A percentile compares a stretch with the other conserved stretches of the same genome.
Evolutionary conservation across 2,888 invertebrate genomes (phyloP).

Genomic region (Netelia melanura): DNA sequence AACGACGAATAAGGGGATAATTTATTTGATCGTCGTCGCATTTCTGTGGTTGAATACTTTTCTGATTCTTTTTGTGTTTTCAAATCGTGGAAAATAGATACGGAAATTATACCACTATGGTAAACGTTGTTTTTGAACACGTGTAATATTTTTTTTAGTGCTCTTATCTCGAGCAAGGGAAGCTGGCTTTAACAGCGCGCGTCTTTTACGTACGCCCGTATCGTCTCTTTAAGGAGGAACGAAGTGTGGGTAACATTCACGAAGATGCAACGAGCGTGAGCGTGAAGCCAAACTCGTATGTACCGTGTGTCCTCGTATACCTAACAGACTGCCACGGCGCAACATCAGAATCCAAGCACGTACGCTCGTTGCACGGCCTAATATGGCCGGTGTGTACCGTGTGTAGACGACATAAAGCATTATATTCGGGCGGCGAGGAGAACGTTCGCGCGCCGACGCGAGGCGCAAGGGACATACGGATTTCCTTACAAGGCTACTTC

Average conservation of each 20-base stretch:
- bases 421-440: conserved; percentile 72
- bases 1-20: too few relatives aligned
- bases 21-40: too few relatives aligned
- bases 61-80: too few relatives aligned
- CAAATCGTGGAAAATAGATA: too few relatives aligned
- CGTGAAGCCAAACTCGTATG: conserved; percentile 58
- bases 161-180: conserved; percentile 29
- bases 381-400: conserved; percentile 58
- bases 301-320: conserved; percentile 58
- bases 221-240: conserved; percentile 61
- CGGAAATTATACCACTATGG: background rate
- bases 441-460: conserved; percentile 43
- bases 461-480: conserved; percentile 59
- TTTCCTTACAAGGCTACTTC: conserved; percentile 81
- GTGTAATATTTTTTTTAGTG: background rate
- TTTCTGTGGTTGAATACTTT: too few relatives aligned
- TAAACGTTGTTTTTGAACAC: background rate
- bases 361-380: conserved; percentile 74
- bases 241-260: conserved; percentile 56
- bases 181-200: conserved; percentile 42
- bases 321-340: conserved; percentile 54
- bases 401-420: conserved; percentile 70
- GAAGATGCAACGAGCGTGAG: conserved; percentile 59
- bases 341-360: conserved; percentile 77
- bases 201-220: conserved; percentile 53